phyloP scores from a whole-genome alignment of 2,113 vertebrate species.

The Cacatua alba region DNA sequence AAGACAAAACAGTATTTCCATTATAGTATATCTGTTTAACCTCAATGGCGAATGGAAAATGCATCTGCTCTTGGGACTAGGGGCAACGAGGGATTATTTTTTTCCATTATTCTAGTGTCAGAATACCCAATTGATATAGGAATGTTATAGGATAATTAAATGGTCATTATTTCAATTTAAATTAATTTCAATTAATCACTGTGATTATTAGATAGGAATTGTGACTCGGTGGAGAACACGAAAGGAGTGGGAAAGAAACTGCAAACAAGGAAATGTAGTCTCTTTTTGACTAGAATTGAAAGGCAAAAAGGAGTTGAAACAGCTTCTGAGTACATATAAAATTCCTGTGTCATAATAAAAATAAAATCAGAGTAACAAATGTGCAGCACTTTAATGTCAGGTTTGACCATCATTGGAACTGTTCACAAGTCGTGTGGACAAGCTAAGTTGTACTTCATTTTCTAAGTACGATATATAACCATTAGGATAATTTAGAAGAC shows the following conservation, averaged over 20 bases:
- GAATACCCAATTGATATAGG: not conserved
- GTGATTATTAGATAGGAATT: conserved; percentile 3
- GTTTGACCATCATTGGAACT: conserved; percentile 63
- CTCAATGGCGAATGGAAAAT: not conserved
- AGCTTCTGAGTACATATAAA: conserved; percentile 1
- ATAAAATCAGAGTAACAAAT: conserved; percentile 58
- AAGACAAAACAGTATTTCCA: not conserved
- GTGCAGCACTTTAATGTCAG: conserved; percentile 74
- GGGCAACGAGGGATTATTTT: not conserved
- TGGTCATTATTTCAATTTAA: not conserved
- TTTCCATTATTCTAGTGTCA: not conserved
- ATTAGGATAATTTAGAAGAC: conserved; percentile 68
- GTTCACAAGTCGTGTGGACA: conserved; percentile 65
- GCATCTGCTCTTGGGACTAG: not conserved
- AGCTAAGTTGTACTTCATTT: conserved; percentile 59
- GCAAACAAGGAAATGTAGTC: not conserved
- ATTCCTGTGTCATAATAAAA: conserved; percentile 6
- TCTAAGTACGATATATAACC: conserved; percentile 62
- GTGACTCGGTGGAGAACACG: not conserved
- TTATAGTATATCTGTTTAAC: not conserved
- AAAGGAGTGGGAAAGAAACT: not conserved
- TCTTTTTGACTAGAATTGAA: not conserved
- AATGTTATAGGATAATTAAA: not conserved
- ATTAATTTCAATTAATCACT: not conserved
- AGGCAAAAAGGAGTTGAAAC: conserved; percentile 24